Percentiles rank a stretch among this genome's conserved stretches.
Evolutionary conservation across 2,888 invertebrate species (phyloP).

Genomic region (Drosophila setosimentum): DNA sequence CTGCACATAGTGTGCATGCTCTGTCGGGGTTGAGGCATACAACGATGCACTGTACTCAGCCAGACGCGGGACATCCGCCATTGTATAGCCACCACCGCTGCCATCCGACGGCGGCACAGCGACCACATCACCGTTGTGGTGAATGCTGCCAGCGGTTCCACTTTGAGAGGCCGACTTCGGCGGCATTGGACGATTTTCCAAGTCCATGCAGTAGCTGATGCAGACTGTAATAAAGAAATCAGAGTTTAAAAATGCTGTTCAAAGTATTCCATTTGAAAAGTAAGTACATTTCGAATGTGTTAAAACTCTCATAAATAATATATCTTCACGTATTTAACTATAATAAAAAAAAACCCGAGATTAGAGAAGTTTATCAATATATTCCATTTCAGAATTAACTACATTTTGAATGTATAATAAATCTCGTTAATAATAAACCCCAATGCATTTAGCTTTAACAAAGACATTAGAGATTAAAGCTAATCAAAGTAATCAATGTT

Average conservation of each 20-base stretch:
- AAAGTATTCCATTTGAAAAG: background rate
- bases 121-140: slow-evolving; percentile 21
- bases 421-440: background rate
- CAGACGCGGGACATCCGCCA: slow-evolving; percentile 90
- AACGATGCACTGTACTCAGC: slow-evolving; percentile 91
- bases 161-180: slow-evolving; percentile 41
- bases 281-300: background rate
- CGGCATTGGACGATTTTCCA: slow-evolving; percentile 77
- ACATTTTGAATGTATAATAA: background rate
- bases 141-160: slow-evolving; percentile 4
- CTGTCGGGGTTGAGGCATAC: slow-evolving; percentile 90
- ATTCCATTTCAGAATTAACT: background rate
- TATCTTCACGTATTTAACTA: too few relatives aligned
- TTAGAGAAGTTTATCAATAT: too few relatives aligned
- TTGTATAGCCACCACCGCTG: slow-evolving; percentile 84
- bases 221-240: slow-evolving; percentile 71
- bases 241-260: background rate
- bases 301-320: background rate
- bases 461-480: too few relatives aligned
- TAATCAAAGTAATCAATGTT: background rate
- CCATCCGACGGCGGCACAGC: slow-evolving; percentile 49
- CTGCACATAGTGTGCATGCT: slow-evolving; percentile 89
- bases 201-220: slow-evolving; percentile 85
- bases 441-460: too few relatives aligned
- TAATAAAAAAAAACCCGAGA: too few relatives aligned